These are phyloP conservation scores for Mesochorus sp. DNA, from an alignment of 2,888 invertebrate genomes.

Conservation along the genomic window DNA sequence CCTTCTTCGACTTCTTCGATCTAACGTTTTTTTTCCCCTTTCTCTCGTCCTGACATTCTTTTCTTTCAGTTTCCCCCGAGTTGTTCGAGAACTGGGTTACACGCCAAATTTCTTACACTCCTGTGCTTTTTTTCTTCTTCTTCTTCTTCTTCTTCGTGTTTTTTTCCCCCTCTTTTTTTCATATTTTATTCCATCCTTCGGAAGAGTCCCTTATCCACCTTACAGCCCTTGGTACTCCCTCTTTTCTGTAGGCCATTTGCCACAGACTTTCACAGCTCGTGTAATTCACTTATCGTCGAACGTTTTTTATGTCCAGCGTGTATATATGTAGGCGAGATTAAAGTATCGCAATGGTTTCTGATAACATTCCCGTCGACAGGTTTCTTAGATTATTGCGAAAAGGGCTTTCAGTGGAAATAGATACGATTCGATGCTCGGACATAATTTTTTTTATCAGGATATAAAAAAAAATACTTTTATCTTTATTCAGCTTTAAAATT, in stretches of 20 bases:
- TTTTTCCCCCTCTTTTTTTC: too few relatives aligned
- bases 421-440: too few relatives aligned
- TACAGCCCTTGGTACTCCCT: slow-evolving; percentile 18
- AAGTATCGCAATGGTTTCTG: slow-evolving; percentile 18
- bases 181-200: slow-evolving; percentile 36
- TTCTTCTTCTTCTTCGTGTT: too few relatives aligned
- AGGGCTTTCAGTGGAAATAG: background rate
- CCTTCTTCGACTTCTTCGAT: slow-evolving; percentile 8
- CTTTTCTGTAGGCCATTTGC: slow-evolving; percentile 19
- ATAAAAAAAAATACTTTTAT: too few relatives aligned
- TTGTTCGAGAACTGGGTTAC: slow-evolving; percentile 64
- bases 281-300: slow-evolving; percentile 40
- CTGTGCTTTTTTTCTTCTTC: slow-evolving; percentile 39
- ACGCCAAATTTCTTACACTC: slow-evolving; percentile 57
- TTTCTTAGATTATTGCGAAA: background rate
- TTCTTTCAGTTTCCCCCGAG: slow-evolving; percentile 28
- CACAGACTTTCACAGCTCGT: slow-evolving; percentile 3
- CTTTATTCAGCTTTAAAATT: too few relatives aligned
- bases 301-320: slow-evolving; percentile 3
- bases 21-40: background rate
- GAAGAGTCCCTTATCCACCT: slow-evolving; percentile 35
- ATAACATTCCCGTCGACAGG: slow-evolving; percentile 8
- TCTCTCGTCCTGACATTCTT: slow-evolving; percentile 11
- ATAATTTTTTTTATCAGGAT: too few relatives aligned
- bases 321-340: slow-evolving; percentile 19